phyloP scores from a whole-genome alignment of 1,140 invertebrate species.

The Metaphire vulgaris region DNA sequence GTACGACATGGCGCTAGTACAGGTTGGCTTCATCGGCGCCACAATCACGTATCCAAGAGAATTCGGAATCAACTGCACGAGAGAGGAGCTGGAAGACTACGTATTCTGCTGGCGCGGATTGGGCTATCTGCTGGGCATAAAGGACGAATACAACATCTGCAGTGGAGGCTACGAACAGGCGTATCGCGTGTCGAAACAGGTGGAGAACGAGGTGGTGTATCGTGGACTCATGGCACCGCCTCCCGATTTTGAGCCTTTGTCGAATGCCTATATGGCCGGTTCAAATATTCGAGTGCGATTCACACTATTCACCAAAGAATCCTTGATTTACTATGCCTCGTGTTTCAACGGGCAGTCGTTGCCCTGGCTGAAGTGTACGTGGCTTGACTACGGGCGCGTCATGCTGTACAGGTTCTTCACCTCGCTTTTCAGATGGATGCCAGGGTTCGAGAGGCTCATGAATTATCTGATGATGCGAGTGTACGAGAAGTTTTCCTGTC shows the following conservation, averaged over 20 bases:
- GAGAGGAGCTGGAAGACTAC: conserved; percentile 64
- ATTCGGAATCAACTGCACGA: conserved; percentile 57
- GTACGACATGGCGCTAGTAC: conserved; percentile 71
- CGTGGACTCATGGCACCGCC: conserved; percentile 33
- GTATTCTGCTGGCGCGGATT: conserved; percentile 77
- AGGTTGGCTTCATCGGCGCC: conserved; percentile 67
- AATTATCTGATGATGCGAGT: neutral
- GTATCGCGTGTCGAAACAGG: conserved; percentile 40
- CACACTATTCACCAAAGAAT: neutral
- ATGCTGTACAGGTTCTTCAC: neutral
- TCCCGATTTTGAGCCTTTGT: conserved; percentile 33
- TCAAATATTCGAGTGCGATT: conserved; percentile 16
- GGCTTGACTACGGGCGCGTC: neutral
- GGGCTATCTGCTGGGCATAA: conserved; percentile 70
- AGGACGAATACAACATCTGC: conserved; percentile 66
- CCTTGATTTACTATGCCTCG: neutral
- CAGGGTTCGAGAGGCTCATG: neutral
- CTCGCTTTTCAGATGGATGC: neutral
- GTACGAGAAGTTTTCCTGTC: too few relatives aligned
- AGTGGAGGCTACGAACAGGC: conserved; percentile 51
- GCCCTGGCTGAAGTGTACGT: neutral
- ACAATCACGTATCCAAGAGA: conserved; percentile 61
- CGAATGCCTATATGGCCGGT: conserved; percentile 32
- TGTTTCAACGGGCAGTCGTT: neutral
- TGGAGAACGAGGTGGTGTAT: conserved; percentile 31